Evolutionary conservation across 2,888 invertebrate genomes (phyloP).

Genomic region (Limnephilus rhombicus): DNA sequence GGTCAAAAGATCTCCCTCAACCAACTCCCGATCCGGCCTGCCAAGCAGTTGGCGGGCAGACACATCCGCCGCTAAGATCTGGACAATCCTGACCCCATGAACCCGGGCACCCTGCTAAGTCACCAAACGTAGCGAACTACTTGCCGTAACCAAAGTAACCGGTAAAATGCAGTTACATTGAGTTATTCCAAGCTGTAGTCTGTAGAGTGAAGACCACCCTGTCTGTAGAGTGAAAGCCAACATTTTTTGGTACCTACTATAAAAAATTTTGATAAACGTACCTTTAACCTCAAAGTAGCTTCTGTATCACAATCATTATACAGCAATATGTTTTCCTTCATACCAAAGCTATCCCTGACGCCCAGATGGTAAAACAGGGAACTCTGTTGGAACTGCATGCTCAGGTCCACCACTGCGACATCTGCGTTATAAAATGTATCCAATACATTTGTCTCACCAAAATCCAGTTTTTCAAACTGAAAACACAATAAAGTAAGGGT

Average conservation of each 20-base stretch:
- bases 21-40: too few species aligned
- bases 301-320: constrained; percentile 94
- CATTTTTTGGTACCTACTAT: not conserved
- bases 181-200: not conserved
- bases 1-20: too few species aligned
- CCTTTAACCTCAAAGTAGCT: constrained; percentile 92
- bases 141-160: not conserved
- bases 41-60: too few species aligned
- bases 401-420: constrained; percentile 96
- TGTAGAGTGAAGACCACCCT: not conserved
- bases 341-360: constrained; percentile 97
- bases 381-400: constrained; percentile 93
- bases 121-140: too few species aligned
- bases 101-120: too few species aligned
- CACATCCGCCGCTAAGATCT: too few species aligned
- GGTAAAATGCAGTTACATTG: not conserved
- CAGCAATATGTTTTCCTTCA: constrained; percentile 95
- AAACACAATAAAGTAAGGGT: constrained; percentile 68
- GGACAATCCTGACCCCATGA: too few species aligned
- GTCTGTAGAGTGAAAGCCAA: not conserved
- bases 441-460: constrained; percentile 96
- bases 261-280: constrained; percentile 69
- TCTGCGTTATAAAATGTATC: constrained; percentile 99
- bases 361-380: constrained; percentile 97
- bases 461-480: constrained; percentile 97